A percentile compares a stretch with the other conserved stretches of the same genome.
phyloP scores from a whole-genome alignment of 2,113 vertebrate genomes.

The Oreochromis tanganicae region DNA sequence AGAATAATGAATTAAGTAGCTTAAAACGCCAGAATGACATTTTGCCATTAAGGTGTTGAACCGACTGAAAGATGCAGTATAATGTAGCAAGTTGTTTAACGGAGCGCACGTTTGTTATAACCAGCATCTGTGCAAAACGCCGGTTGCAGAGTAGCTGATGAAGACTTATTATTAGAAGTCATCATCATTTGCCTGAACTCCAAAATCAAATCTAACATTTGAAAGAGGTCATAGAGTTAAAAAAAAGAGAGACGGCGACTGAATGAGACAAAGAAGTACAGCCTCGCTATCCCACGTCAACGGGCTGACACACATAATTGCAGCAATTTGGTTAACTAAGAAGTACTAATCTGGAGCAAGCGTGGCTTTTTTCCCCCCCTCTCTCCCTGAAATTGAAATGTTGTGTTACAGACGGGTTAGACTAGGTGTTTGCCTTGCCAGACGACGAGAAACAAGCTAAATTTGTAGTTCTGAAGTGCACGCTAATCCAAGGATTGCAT shows the following conservation, averaged over 20 bases:
- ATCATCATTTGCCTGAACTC: neutral
- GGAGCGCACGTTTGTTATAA: neutral
- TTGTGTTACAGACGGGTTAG: constrained; percentile 33
- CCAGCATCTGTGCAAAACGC: neutral
- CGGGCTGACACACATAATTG: constrained; percentile 53
- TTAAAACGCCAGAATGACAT: neutral
- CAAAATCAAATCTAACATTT: neutral
- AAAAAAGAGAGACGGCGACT: neutral
- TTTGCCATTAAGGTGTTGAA: neutral
- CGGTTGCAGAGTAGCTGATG: neutral
- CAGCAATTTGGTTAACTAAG: constrained; percentile 63
- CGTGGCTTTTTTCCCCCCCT: neutral
- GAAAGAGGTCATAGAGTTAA: neutral
- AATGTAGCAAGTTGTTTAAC: neutral
- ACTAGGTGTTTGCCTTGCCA: constrained; percentile 52
- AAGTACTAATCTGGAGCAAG: constrained; percentile 53
- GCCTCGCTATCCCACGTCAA: constrained; percentile 10
- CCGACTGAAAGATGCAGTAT: neutral
- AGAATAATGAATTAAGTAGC: neutral
- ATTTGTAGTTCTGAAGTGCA: constrained; percentile 59
- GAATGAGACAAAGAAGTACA: neutral
- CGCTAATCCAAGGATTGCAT: constrained; percentile 72
- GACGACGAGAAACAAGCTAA: constrained; percentile 45
- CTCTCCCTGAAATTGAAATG: constrained; percentile 49
- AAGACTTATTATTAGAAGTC: neutral